phyloP scores from a whole-genome alignment of 2,797 vertebrate genomes.

The Bovichtus variegatus region DNA sequence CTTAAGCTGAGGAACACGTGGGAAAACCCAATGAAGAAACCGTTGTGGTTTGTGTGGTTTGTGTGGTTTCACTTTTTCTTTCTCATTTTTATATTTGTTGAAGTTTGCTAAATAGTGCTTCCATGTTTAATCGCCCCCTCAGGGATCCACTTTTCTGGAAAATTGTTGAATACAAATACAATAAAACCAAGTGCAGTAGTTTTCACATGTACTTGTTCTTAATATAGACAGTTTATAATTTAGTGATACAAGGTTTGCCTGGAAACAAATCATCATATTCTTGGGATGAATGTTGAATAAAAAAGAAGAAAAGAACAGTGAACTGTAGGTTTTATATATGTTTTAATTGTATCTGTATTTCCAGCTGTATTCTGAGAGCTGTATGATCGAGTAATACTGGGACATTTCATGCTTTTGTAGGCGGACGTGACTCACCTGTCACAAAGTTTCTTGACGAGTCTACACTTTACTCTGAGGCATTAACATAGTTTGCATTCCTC shows the following conservation, averaged over 20 bases:
- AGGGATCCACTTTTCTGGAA: no score
- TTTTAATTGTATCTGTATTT: no score
- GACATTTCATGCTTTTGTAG: constrained; percentile 2
- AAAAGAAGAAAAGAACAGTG: not conserved
- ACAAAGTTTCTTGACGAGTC: not conserved
- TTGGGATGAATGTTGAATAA: not conserved
- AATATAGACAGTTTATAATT: no score
- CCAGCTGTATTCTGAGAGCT: not conserved
- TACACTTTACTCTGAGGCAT: not conserved
- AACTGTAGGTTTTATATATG: not conserved
- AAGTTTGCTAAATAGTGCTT: not conserved
- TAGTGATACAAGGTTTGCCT: no score
- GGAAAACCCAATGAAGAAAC: not conserved
- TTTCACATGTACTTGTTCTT: no score
- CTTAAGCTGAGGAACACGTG: not conserved
- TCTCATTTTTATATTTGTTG: not conserved
- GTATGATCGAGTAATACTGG: not conserved
- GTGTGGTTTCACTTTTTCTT: not conserved
- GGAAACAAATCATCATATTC: no score
- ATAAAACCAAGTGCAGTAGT: no score
- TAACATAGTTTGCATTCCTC: constrained; percentile 30
- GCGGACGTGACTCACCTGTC: not conserved
- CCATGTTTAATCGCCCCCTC: not conserved
- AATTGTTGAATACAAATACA: not conserved
- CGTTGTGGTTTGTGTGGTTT: not conserved